phyloP scores from a whole-genome alignment of 2,888 invertebrate genomes.

The Sphecodes monilicornis region DNA sequence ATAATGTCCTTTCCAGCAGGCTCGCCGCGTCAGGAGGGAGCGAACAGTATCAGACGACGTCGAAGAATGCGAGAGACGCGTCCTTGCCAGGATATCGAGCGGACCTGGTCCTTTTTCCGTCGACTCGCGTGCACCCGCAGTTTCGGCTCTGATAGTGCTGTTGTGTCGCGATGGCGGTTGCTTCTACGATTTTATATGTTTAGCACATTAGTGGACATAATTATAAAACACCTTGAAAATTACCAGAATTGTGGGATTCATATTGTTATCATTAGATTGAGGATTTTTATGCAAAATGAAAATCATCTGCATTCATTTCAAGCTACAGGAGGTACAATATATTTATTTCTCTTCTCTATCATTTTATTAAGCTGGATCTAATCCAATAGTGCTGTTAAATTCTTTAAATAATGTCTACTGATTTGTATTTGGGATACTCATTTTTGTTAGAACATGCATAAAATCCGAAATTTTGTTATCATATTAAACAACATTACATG shows the following conservation, averaged over 20 bases:
- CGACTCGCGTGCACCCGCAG: neutral
- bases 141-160: neutral
- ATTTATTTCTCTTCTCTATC: too few relatives aligned
- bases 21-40: constrained; percentile 20
- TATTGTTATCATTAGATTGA: too few relatives aligned
- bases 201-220: neutral
- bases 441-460: too few relatives aligned
- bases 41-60: constrained; percentile 45
- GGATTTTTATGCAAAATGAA: too few relatives aligned
- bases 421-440: too few relatives aligned
- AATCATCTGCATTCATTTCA: too few relatives aligned
- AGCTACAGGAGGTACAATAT: too few relatives aligned
- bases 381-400: too few relatives aligned
- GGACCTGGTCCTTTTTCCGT: neutral
- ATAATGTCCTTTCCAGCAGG: constrained; percentile 63
- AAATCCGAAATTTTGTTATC: too few relatives aligned
- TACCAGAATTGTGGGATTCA: neutral
- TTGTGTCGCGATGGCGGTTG: neutral
- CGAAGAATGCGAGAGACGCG: constrained; percentile 44
- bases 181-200: neutral
- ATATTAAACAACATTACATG: too few relatives aligned
- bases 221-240: neutral
- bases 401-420: too few relatives aligned
- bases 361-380: too few relatives aligned
- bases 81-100: constrained; percentile 33